Conservation (phyloP, 2,113 vertebrate genomes). For the Brachypodius melanocephalos region DNA sequence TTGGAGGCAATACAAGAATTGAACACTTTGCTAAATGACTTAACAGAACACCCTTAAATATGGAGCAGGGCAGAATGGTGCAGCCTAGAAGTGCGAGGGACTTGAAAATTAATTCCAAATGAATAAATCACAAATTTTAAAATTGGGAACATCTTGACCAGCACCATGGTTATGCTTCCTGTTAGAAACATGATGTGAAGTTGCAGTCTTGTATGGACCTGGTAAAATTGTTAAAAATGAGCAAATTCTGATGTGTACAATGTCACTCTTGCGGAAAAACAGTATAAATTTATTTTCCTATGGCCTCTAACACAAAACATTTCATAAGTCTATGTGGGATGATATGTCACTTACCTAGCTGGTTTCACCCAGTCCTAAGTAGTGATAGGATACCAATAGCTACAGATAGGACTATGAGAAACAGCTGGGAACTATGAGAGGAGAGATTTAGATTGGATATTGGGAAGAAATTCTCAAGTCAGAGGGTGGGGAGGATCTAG, state of each 20-base stretch:
- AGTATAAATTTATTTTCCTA: neutral
- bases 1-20: neutral
- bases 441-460: neutral
- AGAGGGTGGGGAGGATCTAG: neutral
- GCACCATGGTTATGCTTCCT: neutral
- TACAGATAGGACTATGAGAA: neutral
- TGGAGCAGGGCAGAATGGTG: neutral
- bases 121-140: neutral
- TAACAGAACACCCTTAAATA: neutral
- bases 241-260: neutral
- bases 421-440: neutral
- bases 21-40: neutral
- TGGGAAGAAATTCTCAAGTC: neutral
- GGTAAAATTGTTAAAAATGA: neutral
- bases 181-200: neutral
- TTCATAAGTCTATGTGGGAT: neutral
- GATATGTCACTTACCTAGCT: neutral
- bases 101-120: neutral
- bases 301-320: neutral
- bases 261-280: neutral
- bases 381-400: neutral
- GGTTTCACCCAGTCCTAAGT: neutral
- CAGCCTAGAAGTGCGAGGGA: neutral
- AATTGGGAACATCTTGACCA: neutral
- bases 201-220: neutral